phyloP scores from a whole-genome alignment of 2,113 vertebrate genomes.

The Apus apus region DNA sequence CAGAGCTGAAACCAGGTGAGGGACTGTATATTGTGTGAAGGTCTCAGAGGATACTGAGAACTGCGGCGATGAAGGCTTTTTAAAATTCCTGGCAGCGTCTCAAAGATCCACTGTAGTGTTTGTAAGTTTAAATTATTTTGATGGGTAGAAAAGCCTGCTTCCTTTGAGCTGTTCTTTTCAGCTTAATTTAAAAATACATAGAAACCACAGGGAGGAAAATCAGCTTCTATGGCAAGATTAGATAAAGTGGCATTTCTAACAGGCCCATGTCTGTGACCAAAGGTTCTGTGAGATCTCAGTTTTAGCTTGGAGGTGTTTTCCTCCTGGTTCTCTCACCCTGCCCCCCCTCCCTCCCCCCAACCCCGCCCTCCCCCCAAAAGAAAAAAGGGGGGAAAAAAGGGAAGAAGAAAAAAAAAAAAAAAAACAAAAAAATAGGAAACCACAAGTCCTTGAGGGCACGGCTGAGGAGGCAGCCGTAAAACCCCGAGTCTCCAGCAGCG shows the following conservation, averaged over 20 bases:
- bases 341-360: accelerated
- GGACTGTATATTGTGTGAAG: background rate
- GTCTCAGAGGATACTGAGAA: background rate
- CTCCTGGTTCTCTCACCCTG: background rate
- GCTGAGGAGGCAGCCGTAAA: background rate
- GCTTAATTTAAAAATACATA: slow-evolving; percentile 38
- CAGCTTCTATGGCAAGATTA: slow-evolving; percentile 11
- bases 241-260: slow-evolving; percentile 20
- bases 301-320: background rate
- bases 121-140: slow-evolving; percentile 45
- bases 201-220: slow-evolving; percentile 3
- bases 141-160: background rate
- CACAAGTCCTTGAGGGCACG: accelerated
- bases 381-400: accelerated
- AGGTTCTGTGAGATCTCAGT: background rate
- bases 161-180: slow-evolving; percentile 51
- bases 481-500: accelerated
- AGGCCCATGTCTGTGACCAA: background rate
- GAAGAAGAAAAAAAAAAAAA: accelerated
- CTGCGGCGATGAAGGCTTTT: background rate
- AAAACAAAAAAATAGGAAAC: background rate
- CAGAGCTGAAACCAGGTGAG: background rate
- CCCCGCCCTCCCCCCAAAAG: accelerated
- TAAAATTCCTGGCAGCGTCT: background rate
- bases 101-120: slow-evolving; percentile 19